A percentile compares a stretch with the other conserved stretches of the same genome.
phyloP scores from a whole-genome alignment of 2,888 invertebrate species.

The Monopis laevigella region DNA sequence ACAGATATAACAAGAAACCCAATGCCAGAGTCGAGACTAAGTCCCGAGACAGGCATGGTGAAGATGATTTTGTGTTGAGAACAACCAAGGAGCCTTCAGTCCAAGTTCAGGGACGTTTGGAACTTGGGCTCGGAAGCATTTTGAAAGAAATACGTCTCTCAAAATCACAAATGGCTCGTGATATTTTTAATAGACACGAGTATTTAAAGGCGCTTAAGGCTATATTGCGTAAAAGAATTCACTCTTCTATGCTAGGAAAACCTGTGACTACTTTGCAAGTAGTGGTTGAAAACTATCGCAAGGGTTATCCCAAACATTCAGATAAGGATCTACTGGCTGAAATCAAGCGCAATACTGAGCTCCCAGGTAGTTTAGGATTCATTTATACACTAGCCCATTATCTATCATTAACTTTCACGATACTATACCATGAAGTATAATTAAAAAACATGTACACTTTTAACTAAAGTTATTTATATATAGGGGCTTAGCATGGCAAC shows the following conservation, averaged over 20 bases:
- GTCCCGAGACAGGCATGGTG: too few relatives aligned
- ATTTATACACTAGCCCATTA: too few relatives aligned
- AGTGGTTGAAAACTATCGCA: conserved; percentile 33
- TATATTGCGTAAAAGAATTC: conserved; percentile 38
- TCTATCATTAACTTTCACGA: too few relatives aligned
- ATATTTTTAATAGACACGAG: conserved; percentile 21
- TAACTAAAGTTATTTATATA: too few relatives aligned
- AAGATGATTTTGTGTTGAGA: too few relatives aligned
- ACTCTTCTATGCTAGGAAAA: conserved; percentile 34
- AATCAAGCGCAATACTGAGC: not conserved
- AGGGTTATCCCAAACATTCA: conserved; percentile 28
- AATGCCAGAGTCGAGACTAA: too few relatives aligned
- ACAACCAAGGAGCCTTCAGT: conserved; percentile 28
- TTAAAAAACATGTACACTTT: too few relatives aligned
- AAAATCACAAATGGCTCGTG: not conserved
- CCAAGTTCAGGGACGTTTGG: conserved; percentile 40
- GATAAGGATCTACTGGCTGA: conserved; percentile 31
- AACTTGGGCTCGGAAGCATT: conserved; percentile 40
- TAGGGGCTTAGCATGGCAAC: too few relatives aligned
- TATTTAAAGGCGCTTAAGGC: conserved; percentile 29
- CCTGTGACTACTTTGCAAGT: conserved; percentile 26
- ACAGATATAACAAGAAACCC: too few relatives aligned
- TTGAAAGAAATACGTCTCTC: conserved; percentile 27
- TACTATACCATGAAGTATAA: too few relatives aligned
- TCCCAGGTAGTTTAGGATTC: not conserved